A percentile compares a stretch with the other conserved stretches of the same genome.
Evolutionary conservation across 2,797 vertebrate species (phyloP).

Genomic region (Leptodactylus fallax): DNA sequence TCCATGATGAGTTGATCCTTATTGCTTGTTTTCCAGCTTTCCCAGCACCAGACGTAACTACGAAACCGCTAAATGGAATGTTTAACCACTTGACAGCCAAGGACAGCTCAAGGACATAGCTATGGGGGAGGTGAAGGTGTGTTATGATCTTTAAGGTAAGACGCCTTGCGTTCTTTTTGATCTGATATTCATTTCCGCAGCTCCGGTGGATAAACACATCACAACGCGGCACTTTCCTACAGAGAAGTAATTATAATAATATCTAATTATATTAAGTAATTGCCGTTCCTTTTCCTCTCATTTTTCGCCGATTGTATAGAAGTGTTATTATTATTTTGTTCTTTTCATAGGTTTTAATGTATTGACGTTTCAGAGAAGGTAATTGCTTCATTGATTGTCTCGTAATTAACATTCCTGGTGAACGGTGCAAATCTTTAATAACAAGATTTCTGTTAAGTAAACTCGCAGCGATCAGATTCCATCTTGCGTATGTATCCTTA

Average conservation of each 20-base stretch:
- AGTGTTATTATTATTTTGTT: slow-evolving; percentile 41
- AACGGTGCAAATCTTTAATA: slow-evolving; percentile 37
- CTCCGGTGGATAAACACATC: slow-evolving; percentile 5
- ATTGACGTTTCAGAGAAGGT: slow-evolving; percentile 46
- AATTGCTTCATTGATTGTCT: slow-evolving; percentile 51
- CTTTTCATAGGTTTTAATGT: slow-evolving; percentile 49
- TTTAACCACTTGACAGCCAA: background rate
- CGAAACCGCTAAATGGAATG: no score
- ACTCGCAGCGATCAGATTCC: slow-evolving; percentile 14
- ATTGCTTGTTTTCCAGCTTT: no score
- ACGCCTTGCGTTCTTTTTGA: background rate
- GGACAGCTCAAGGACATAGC: background rate
- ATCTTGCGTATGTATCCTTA: slow-evolving; percentile 35
- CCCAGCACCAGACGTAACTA: no score
- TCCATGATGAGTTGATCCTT: no score
- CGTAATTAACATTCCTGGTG: slow-evolving; percentile 34
- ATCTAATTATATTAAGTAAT: slow-evolving; percentile 51
- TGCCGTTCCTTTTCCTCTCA: slow-evolving; percentile 22
- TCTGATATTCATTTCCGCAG: background rate
- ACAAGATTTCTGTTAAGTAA: slow-evolving; percentile 46
- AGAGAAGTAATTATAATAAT: slow-evolving; percentile 36
- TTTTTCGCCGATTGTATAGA: slow-evolving; percentile 10
- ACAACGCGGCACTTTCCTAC: background rate
- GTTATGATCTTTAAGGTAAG: no score
- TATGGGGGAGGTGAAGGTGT: no score